Conservation (phyloP, 2,888 invertebrate genomes). For the Exocentrus adspersus region DNA sequence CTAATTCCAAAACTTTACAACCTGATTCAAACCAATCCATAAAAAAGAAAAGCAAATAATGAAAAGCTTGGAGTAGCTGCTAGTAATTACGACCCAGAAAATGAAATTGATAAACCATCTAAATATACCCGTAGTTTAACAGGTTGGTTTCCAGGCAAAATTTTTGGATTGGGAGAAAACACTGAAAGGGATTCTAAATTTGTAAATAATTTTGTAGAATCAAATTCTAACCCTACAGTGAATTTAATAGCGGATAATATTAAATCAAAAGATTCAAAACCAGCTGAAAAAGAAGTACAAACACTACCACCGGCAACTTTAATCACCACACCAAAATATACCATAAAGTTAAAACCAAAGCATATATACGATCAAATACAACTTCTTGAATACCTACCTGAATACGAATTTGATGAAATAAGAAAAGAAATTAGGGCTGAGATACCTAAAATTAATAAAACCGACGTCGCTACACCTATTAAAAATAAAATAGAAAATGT, state of each 20-base stretch:
- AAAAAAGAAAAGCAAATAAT: too few species aligned
- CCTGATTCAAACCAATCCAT: too few species aligned
- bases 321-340: slow-evolving; percentile 55
- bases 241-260: background rate
- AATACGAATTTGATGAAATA: slow-evolving; percentile 18
- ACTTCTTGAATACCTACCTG: slow-evolving; percentile 49
- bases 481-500: background rate
- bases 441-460: background rate
- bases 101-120: background rate
- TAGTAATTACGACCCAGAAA: background rate
- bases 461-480: background rate
- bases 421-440: slow-evolving; percentile 15
- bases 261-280: background rate
- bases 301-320: slow-evolving; percentile 39
- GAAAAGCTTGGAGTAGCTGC: background rate
- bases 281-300: background rate
- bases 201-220: background rate
- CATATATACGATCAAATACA: slow-evolving; percentile 57
- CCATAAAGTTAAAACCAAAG: slow-evolving; percentile 52
- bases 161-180: background rate
- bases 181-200: background rate
- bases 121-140: background rate
- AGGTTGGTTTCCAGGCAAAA: background rate
- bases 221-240: background rate
- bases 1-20: background rate